Base-by-base conservation (phyloP, 2,113 vertebrate species). In the Myiopsitta monachus region DNA sequence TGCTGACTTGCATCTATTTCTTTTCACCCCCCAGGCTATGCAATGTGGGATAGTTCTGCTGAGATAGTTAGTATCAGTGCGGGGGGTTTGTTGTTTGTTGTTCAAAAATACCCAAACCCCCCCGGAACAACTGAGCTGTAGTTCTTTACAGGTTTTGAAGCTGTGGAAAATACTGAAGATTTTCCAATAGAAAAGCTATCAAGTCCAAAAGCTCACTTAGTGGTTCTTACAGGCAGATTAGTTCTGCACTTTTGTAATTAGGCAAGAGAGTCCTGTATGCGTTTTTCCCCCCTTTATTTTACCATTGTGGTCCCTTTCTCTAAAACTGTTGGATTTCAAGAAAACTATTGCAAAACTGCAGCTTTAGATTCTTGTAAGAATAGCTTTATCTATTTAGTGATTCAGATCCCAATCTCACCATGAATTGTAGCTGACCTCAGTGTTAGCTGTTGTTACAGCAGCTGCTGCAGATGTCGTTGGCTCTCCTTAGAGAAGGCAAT, bases 1-100 rank as follows among this genome's bases (percentile, higher is more conserved):
- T 96, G 96, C 95, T 96, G 95, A 93, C 94, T 93, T 83, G 88
- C 88, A 81, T 81, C 81, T 89, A 31, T 92, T 89, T 78, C 90
- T 96, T 94, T 70, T 88, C 92, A 74, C 72, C 83, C 77, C 85
- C 73, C 57, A 79, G 93, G 95, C 87, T 85, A 3, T 84, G 88
- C 92, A 92, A 3, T 92, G 94, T 88, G 92, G 73, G 93, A 87
- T 72, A 87, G 66, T 66, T 83, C 94, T 93, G 62, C 90, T 83
- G 68, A 80, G 79, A 28, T 49, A 39, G 26, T 52, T 79, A 22
- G n/a, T n/a, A 41, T 18, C 33, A 8, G 11, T 17, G 66, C 22
- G 28, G 64, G 38, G 67, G 64, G 38, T 44, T 47, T 68, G 28
- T 36, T 75, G 31, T 3, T 79, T 61, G 63, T 49, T 46, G 10